These are phyloP conservation scores for Apis dorsata DNA, from an alignment of 1,140 invertebrate genomes.

Conservation along the genomic window DNA sequence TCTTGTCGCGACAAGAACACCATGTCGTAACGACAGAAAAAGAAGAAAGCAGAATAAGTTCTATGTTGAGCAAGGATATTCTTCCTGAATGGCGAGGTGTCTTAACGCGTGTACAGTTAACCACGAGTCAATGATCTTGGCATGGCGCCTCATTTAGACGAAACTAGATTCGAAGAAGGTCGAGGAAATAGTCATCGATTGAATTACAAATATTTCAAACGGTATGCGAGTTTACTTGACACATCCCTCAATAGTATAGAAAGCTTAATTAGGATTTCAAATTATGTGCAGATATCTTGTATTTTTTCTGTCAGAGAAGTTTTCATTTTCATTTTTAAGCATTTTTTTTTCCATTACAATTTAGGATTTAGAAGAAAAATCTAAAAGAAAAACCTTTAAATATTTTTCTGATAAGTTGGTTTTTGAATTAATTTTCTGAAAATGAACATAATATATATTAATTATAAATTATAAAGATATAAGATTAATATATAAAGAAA, in stretches of 20 bases:
- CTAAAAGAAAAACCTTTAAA: too few species aligned
- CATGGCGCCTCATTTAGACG: constrained; percentile 64
- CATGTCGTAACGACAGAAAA: constrained; percentile 6
- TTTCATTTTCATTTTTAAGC: background rate
- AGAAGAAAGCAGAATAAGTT: background rate
- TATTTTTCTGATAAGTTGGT: too few species aligned
- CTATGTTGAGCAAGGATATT: constrained; percentile 23
- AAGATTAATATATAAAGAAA: too few species aligned
- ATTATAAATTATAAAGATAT: too few species aligned
- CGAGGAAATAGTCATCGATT: constrained; percentile 50
- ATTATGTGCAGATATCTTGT: background rate
- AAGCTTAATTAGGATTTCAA: background rate
- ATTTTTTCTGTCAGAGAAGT: background rate
- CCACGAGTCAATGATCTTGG: constrained; percentile 67
- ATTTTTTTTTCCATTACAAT: background rate
- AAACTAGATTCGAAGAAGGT: constrained; percentile 69
- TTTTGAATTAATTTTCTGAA: too few species aligned
- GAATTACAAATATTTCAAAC: constrained; percentile 58
- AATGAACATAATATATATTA: too few species aligned
- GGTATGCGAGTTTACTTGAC: constrained; percentile 15
- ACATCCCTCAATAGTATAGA: background rate
- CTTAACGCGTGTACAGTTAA: constrained; percentile 64
- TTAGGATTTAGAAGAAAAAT: too few species aligned
- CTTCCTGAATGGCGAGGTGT: constrained; percentile 47
- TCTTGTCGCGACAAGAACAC: background rate